These are phyloP conservation scores for Telenomus remus DNA, from an alignment of 1,140 invertebrate species.

Conservation along the genomic window DNA sequence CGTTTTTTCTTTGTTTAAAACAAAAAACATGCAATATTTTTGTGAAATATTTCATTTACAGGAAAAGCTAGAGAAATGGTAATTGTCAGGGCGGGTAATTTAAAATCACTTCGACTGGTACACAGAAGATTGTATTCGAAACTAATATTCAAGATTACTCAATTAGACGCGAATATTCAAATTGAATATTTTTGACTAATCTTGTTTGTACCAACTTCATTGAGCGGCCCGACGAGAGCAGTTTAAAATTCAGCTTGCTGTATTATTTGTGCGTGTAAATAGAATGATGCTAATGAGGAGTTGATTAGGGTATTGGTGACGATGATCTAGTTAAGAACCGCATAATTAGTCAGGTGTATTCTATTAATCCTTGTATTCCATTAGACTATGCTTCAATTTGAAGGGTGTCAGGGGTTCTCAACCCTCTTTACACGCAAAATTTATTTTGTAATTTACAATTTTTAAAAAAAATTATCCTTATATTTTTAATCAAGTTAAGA, in stretches of 20 bases:
- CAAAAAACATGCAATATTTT: no score
- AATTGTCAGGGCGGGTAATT: background rate
- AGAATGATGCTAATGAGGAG: constrained; percentile 68
- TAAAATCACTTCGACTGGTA: constrained; percentile 2
- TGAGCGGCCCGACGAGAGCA: constrained; percentile 9
- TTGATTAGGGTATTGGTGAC: constrained; percentile 72
- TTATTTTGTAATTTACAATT: no score
- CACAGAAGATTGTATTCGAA: background rate
- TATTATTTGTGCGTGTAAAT: constrained; percentile 67
- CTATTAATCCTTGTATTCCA: constrained; percentile 70
- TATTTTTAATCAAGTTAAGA: no score
- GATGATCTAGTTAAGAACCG: constrained; percentile 69
- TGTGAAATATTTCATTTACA: no score
- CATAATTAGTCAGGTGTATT: constrained; percentile 72
- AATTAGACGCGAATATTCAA: constrained; percentile 20
- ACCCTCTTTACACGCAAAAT: no score
- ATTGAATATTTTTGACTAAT: constrained; percentile 42
- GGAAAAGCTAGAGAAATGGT: background rate
- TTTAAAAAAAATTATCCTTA: no score
- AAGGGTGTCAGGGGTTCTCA: constrained; percentile 62
- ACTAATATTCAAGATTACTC: constrained; percentile 18
- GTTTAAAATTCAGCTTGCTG: constrained; percentile 47
- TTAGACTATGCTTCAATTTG: constrained; percentile 54
- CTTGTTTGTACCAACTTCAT: constrained; percentile 41
- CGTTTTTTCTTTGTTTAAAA: no score